Evolutionary conservation across 2,113 vertebrate genomes (phyloP).

Genomic region (Ondatra zibethicus): DNA sequence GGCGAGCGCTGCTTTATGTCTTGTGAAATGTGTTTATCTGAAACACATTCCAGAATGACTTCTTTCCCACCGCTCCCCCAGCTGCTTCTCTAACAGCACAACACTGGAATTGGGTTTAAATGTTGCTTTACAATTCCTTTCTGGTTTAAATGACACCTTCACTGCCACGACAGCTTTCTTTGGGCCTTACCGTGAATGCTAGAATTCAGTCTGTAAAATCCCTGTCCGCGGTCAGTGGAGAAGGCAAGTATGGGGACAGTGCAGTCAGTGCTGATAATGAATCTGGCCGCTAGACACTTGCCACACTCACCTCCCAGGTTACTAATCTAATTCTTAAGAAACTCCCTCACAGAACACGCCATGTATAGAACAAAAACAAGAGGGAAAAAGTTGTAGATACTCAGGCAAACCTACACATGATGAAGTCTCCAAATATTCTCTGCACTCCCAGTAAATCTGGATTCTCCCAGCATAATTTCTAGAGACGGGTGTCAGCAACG

Average conservation of each 20-base stretch:
- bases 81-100: background rate
- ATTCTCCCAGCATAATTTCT: background rate
- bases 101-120: background rate
- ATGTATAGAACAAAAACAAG: background rate
- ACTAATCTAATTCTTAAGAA: background rate
- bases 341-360: background rate
- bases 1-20: background rate
- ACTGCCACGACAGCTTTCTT: background rate
- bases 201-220: constrained; percentile 31
- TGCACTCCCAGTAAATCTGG: background rate
- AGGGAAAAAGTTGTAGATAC: background rate
- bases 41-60: background rate
- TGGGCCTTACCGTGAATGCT: background rate
- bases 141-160: constrained; percentile 25
- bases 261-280: background rate
- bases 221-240: background rate
- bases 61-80: background rate
- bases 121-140: constrained; percentile 46
- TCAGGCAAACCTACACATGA: background rate
- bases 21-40: background rate
- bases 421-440: constrained; percentile 15
- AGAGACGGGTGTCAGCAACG: background rate
- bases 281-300: background rate
- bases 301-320: background rate
- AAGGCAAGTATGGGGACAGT: background rate